A percentile compares a stretch with the other conserved stretches of the same genome.
phyloP scores from a whole-genome alignment of 1,140 invertebrate genomes.

The Eriosoma lanigerum region DNA sequence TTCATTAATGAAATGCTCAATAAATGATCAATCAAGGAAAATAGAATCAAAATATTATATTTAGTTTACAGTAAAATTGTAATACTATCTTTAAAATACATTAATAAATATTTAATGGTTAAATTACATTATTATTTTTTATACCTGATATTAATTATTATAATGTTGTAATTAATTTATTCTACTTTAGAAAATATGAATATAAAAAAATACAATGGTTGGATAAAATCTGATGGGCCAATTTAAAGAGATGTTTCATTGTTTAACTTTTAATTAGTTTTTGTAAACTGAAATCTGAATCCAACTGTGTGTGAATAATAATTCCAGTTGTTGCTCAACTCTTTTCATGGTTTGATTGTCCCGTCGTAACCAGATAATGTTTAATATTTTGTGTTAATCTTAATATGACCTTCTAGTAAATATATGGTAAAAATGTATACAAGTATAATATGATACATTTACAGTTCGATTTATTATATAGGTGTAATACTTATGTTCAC shows the following conservation, averaged over 20 bases:
- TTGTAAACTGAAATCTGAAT: constrained; percentile 26
- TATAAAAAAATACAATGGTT: constrained; percentile 9
- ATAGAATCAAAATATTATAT: too few relatives aligned
- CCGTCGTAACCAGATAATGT: background rate
- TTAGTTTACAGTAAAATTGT: background rate
- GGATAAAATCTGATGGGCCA: background rate
- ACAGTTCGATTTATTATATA: too few relatives aligned
- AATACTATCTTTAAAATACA: background rate
- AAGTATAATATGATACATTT: too few relatives aligned
- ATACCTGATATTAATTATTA: background rate
- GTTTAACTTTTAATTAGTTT: constrained; percentile 50
- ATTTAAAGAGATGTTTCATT: constrained; percentile 16
- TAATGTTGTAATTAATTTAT: background rate
- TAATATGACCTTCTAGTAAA: too few relatives aligned
- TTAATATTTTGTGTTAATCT: too few relatives aligned
- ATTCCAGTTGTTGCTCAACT: constrained; percentile 33
- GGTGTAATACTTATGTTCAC: too few relatives aligned
- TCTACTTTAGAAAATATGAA: background rate
- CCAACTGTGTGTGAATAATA: constrained; percentile 23
- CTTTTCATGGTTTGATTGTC: constrained; percentile 30
- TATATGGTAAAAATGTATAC: too few relatives aligned
- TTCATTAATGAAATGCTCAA: background rate
- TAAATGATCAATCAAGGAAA: too few relatives aligned
- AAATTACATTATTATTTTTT: background rate
- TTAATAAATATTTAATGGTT: background rate